Conservation (phyloP, 2,113 vertebrate species). For the Centropus unirufus region DNA sequence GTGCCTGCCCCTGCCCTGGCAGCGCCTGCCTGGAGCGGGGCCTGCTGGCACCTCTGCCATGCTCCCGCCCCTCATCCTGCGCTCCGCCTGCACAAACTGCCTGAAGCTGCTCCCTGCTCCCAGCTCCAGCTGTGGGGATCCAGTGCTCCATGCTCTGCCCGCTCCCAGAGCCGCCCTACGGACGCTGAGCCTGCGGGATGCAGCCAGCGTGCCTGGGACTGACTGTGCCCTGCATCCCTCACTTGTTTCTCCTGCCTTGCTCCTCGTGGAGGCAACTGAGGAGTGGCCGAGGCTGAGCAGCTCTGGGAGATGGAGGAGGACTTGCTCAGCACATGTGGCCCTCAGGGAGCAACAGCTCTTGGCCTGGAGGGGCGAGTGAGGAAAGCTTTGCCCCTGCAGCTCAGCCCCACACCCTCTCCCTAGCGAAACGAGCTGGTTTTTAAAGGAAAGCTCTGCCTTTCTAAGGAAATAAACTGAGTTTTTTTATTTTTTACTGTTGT, state of each 20-base stretch:
- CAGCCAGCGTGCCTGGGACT: not conserved
- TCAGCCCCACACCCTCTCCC: not conserved
- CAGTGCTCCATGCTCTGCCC: fast-evolving
- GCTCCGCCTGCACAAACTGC: not conserved
- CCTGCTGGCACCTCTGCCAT: not conserved
- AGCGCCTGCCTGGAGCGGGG: fast-evolving
- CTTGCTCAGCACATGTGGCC: fast-evolving
- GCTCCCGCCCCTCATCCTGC: not conserved
- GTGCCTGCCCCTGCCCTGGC: not conserved
- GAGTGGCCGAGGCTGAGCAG: not conserved
- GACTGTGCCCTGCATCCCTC: not conserved
- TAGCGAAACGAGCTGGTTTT: not conserved
- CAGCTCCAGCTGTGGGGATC: not conserved
- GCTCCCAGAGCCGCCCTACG: fast-evolving
- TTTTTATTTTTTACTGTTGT: slow-evolving; percentile 18
- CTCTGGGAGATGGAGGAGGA: not conserved
- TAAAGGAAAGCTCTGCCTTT: slow-evolving; percentile 35
- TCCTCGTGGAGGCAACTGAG: not conserved
- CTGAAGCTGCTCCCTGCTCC: not conserved
- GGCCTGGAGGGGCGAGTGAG: not conserved
- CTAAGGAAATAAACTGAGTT: slow-evolving; percentile 48
- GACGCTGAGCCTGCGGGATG: not conserved
- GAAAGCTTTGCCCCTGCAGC: not conserved
- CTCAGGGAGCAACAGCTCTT: not conserved
- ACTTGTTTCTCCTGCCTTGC: not conserved